Base-by-base conservation (phyloP, 2,888 invertebrate genomes). In the Ornithoptera alexandrae region DNA sequence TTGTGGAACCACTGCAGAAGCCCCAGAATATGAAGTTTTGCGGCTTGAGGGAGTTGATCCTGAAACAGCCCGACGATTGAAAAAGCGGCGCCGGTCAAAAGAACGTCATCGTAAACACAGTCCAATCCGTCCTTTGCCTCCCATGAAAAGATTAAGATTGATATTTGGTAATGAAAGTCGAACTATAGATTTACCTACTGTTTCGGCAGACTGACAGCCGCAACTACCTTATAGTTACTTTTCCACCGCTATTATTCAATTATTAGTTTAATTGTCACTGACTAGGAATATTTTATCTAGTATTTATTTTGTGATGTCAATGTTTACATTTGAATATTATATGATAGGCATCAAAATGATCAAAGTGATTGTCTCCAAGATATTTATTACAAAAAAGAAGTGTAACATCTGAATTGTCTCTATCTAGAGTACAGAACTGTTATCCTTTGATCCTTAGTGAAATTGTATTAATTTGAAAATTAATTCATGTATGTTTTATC, bases 131-230 rank as follows among this genome's bases (percentile, higher is more conserved):
- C 94, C 94, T 75, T 93, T 95, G 80, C 96, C 95, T 74, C 95
- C 96, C 65, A 96, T 96, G 94, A 98, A 97, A 90, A 94, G 97
- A 81, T 93, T 98, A 84, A 94, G 97, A 82, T 93, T 98, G 81
- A 97, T 97, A 81, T 96, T 97, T 81, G 97, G 97, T 77, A 97
- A 97, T 86, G 97, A 97, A 87, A 96, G 96, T 82, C 96, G 95
- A 83, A 97, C 97, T 83, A 97, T 97, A 84, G 96, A 97, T 93
- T 94, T 97, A 93, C 97, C 97, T 88, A 94, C 96, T 90, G 93
- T 94, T 81, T 92, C 93, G 82, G 93, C 93, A 87, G 92, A 92
- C 90, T 92, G 93, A 93, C 92, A 87, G 87, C 84, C 86, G 80
- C 87, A 84, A 85, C 77, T 81, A 83, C 75, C 83, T 85, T 89